Percentiles rank a stretch among this genome's conserved stretches.
These are phyloP conservation scores for Dioctria linearis DNA, from an alignment of 2,888 invertebrate species.

Conservation along the genomic window DNA sequence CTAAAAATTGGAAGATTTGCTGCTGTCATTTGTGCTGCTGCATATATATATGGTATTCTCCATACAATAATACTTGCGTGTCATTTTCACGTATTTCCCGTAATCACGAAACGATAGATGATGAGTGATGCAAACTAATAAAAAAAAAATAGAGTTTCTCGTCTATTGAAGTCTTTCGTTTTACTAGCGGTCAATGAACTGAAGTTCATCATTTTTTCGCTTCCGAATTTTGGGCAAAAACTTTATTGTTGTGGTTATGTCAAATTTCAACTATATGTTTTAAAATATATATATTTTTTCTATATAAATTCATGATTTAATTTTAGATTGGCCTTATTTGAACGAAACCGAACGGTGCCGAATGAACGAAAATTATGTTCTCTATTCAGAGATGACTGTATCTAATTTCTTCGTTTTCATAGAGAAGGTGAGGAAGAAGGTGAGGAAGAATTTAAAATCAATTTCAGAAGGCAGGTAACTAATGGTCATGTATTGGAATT, in stretches of 20 bases:
- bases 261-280: too few species aligned
- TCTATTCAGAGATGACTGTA: constrained; percentile 10
- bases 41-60: too few species aligned
- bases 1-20: background rate
- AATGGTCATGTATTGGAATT: constrained; percentile 5
- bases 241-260: background rate
- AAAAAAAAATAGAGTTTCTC: constrained; percentile 12
- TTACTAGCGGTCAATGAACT: constrained; percentile 27
- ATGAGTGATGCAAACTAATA: background rate
- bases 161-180: constrained; percentile 30
- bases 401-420: constrained; percentile 4
- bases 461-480: constrained; percentile 32
- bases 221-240: constrained; percentile 7
- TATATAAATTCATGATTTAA: constrained; percentile 2
- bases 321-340: constrained; percentile 24
- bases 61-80: background rate
- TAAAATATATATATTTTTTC: background rate
- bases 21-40: background rate
- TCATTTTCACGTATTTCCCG: constrained; percentile 9
- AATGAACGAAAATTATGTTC: too few species aligned
- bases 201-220: constrained; percentile 9
- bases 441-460: background rate
- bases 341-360: background rate
- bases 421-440: background rate
- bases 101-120: constrained; percentile 15